phyloP scores from a whole-genome alignment of 92 coral and sea anemone species.

The Phenganax stokvisi region DNA sequence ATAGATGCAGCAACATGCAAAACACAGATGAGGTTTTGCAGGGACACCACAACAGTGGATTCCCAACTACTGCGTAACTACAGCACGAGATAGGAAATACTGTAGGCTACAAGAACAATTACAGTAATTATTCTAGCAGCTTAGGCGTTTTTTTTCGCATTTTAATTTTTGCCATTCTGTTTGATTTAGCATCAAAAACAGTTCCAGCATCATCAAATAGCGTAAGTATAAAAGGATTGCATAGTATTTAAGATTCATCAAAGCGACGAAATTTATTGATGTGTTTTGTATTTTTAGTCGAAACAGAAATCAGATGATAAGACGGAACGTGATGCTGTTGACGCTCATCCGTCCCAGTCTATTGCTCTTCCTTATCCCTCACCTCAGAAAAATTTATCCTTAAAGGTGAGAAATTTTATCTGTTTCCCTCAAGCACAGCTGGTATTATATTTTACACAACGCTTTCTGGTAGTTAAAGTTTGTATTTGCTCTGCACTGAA shows the following conservation, averaged over 20 bases:
- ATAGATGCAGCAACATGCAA: too few species aligned
- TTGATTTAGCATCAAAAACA: constrained; percentile 50
- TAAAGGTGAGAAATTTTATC: constrained; percentile 55
- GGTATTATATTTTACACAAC: too few species aligned
- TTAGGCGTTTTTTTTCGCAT: neutral
- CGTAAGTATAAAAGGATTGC: constrained; percentile 38
- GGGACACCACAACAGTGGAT: too few species aligned
- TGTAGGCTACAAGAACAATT: neutral
- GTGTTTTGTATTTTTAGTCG: constrained; percentile 47
- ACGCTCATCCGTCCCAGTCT: constrained; percentile 52
- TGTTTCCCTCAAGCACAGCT: too few species aligned
- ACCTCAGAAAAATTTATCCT: constrained; percentile 68
- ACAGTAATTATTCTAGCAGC: neutral
- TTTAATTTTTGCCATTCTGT: neutral
- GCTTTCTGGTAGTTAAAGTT: too few species aligned
- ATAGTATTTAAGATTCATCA: neutral
- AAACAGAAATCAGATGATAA: constrained; percentile 55
- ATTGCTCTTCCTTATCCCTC: constrained; percentile 85
- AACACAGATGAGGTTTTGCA: too few species aligned
- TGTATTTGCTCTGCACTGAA: too few species aligned
- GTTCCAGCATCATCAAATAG: constrained; percentile 42
- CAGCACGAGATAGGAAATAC: too few species aligned
- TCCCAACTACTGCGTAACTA: too few species aligned
- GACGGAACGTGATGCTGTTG: constrained; percentile 30
- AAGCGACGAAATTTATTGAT: neutral